Evolutionary conservation across 2,888 invertebrate species (phyloP).

Genomic region (Drosophila nr. perissopoda): DNA sequence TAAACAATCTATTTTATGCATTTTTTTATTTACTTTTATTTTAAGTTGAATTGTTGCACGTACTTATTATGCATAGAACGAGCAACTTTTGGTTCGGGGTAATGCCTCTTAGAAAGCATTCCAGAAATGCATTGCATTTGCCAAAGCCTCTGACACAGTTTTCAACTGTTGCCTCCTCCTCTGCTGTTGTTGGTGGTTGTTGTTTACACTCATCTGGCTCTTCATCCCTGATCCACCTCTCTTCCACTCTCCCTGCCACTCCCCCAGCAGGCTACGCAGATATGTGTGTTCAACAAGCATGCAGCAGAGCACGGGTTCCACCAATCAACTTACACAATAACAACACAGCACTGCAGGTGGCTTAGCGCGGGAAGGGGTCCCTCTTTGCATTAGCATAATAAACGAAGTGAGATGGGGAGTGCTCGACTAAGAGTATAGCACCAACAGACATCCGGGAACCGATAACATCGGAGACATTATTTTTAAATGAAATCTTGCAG

Average conservation of each 20-base stretch:
- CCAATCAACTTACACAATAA: slow-evolving; percentile 52
- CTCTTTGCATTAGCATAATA: slow-evolving; percentile 69
- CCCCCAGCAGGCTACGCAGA: slow-evolving; percentile 3
- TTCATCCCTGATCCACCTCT: neutral
- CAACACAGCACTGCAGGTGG: slow-evolving; percentile 16
- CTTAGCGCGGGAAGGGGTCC: neutral
- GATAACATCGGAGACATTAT: neutral
- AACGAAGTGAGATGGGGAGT: slow-evolving; percentile 24
- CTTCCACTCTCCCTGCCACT: neutral
- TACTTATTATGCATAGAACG: slow-evolving; percentile 11
- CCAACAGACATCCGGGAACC: neutral
- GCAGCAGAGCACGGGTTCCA: slow-evolving; percentile 18
- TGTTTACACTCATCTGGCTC: slow-evolving; percentile 1
- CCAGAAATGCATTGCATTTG: slow-evolving; percentile 64
- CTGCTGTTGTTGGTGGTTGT: slow-evolving; percentile 28
- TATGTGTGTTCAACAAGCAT: slow-evolving; percentile 23
- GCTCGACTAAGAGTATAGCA: slow-evolving; percentile 7
- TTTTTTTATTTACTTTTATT: neutral
- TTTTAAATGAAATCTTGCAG: neutral
- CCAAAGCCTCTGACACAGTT: slow-evolving; percentile 70
- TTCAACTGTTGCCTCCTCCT: slow-evolving; percentile 42
- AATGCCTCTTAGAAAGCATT: slow-evolving; percentile 72
- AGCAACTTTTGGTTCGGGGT: slow-evolving; percentile 35
- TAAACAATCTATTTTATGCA: neutral
- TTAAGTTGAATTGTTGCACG: slow-evolving; percentile 15